Conservation (phyloP, 1,140 invertebrate genomes). For the Prorops nasuta region DNA sequence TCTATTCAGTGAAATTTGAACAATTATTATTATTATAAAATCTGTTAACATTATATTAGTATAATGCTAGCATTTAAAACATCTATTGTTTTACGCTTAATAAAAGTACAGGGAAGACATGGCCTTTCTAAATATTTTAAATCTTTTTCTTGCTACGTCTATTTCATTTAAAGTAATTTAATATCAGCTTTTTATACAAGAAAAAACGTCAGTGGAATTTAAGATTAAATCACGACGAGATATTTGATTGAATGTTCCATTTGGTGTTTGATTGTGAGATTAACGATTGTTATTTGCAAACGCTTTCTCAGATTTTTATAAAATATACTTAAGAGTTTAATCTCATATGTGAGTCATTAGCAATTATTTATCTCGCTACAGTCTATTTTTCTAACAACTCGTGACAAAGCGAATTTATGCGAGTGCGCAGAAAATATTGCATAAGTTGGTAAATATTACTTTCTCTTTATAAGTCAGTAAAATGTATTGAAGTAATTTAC, state of each 20-base stretch:
- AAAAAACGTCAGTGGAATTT: not conserved
- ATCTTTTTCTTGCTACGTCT: slow-evolving; percentile 1
- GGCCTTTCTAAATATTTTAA: slow-evolving; percentile 1
- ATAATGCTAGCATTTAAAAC: too few species aligned
- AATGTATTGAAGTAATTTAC: too few species aligned
- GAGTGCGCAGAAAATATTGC: too few species aligned
- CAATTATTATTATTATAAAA: too few species aligned
- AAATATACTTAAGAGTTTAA: not conserved
- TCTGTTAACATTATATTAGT: too few species aligned
- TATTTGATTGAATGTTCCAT: slow-evolving; percentile 27
- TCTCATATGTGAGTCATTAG: too few species aligned
- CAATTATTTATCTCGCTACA: too few species aligned
- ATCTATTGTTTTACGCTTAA: slow-evolving; percentile 12
- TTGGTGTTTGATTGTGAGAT: slow-evolving; percentile 27
- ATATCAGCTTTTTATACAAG: slow-evolving; percentile 1
- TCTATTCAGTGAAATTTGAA: too few species aligned
- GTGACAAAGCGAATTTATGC: too few species aligned
- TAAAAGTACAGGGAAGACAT: slow-evolving; percentile 27
- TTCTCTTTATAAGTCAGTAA: too few species aligned
- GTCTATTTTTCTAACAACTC: too few species aligned
- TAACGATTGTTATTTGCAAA: slow-evolving; percentile 19
- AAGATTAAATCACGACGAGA: slow-evolving; percentile 10
- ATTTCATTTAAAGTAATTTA: slow-evolving; percentile 9
- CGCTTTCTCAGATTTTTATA: not conserved
- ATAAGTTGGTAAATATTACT: too few species aligned